A percentile compares a stretch with the other conserved stretches of the same genome.
These are phyloP conservation scores for Limanda limanda DNA, from an alignment of 2,113 vertebrate genomes.

Conservation along the genomic window DNA sequence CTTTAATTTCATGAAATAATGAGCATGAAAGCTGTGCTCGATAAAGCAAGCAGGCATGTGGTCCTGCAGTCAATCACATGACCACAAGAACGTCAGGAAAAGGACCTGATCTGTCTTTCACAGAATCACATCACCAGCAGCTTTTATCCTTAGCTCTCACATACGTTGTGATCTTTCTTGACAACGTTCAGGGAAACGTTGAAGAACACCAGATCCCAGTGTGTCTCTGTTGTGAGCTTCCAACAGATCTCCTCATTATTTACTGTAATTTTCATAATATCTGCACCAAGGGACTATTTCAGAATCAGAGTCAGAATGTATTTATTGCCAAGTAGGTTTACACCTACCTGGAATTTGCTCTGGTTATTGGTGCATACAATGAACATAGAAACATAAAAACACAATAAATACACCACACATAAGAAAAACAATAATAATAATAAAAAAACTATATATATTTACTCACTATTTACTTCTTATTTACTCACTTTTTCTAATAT, in stretches of 20 bases:
- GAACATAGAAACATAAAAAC: no score
- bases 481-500: no score
- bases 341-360: no score
- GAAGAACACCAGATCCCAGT: conserved; percentile 20
- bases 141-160: conserved; percentile 50
- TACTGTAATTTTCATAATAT: background rate
- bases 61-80: conserved; percentile 7
- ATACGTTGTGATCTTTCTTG: conserved; percentile 27
- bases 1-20: conserved; percentile 13
- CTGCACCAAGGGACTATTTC: background rate
- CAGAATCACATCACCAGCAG: conserved; percentile 30
- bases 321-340: no score
- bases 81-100: conserved; percentile 1
- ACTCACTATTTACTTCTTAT: no score
- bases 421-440: no score
- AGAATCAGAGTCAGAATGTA: no score
- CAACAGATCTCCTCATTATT: conserved; percentile 58
- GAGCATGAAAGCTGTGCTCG: background rate
- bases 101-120: conserved; percentile 41
- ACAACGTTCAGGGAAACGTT: no score
- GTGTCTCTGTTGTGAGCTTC: conserved; percentile 21
- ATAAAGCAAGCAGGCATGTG: background rate
- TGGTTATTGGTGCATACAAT: no score
- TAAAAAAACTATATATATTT: no score
- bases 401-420: no score